phyloP scores from a whole-genome alignment of 35 echinoderm and acorn worm species.

The Strongylocentrotus purpuratus region DNA sequence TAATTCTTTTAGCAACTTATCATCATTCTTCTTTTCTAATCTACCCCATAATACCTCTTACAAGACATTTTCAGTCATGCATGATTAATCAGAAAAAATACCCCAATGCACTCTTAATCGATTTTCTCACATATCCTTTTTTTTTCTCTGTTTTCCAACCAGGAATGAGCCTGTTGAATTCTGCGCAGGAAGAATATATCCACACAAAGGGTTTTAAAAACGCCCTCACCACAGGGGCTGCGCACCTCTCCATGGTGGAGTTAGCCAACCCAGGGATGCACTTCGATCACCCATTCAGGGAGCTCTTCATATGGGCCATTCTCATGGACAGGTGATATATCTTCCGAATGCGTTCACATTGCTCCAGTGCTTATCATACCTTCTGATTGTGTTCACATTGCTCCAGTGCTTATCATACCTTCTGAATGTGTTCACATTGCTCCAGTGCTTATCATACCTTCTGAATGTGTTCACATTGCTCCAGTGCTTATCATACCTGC shows the following conservation, averaged over 20 bases:
- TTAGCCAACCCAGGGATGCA: slow-evolving; percentile 85
- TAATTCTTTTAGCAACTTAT: no score
- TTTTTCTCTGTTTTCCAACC: neutral
- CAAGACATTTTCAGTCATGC: no score
- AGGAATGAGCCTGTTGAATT: slow-evolving; percentile 67
- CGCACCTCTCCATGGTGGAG: slow-evolving; percentile 52
- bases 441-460: neutral
- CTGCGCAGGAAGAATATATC: slow-evolving; percentile 73
- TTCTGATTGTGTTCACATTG: neutral
- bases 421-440: neutral
- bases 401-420: neutral
- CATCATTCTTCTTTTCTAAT: no score
- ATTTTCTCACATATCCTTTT: neutral
- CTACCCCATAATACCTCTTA: no score
- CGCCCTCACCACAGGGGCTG: slow-evolving; percentile 40
- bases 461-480: no score
- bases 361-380: neutral
- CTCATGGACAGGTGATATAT: slow-evolving; percentile 64
- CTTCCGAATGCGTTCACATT: neutral
- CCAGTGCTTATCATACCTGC: no score
- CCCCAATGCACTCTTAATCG: neutral
- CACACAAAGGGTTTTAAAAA: neutral
- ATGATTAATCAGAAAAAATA: no score
- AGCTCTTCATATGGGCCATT: slow-evolving; percentile 81
- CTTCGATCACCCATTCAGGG: slow-evolving; percentile 82